phyloP scores from a whole-genome alignment of 2,888 invertebrate species.

The Rhodophaea formosa region DNA sequence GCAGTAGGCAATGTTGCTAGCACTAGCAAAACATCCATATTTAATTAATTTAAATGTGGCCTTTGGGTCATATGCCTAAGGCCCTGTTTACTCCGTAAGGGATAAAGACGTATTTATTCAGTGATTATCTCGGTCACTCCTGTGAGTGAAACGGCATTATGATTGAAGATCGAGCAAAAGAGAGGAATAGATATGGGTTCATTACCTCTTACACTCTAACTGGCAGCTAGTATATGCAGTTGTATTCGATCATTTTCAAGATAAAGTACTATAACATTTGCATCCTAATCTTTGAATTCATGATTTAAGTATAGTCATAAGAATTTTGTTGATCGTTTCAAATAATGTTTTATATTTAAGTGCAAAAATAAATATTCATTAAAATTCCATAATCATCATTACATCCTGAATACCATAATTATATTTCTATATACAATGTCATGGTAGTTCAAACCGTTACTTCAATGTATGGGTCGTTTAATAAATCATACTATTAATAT shows the following conservation, averaged over 20 bases:
- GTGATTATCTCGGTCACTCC: too few species aligned
- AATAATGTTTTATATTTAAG: neutral
- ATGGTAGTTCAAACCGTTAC: constrained; percentile 16
- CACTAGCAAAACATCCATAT: too few species aligned
- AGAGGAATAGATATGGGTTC: too few species aligned
- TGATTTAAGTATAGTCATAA: constrained; percentile 7
- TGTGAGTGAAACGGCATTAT: too few species aligned
- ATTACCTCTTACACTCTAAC: neutral
- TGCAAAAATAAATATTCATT: constrained; percentile 4
- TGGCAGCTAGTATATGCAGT: neutral
- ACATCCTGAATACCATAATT: constrained; percentile 2
- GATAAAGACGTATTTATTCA: too few species aligned
- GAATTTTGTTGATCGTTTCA: neutral
- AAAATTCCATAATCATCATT: constrained; percentile 5
- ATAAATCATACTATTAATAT: neutral
- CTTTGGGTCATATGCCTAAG: too few species aligned
- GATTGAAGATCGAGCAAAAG: too few species aligned
- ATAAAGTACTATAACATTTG: neutral
- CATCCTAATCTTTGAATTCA: constrained; percentile 20
- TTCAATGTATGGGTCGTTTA: neutral
- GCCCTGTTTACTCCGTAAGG: too few species aligned
- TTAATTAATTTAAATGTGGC: too few species aligned
- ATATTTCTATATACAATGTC: constrained; percentile 15
- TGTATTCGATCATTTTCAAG: constrained; percentile 1
- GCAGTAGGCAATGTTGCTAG: too few species aligned